phyloP scores from a whole-genome alignment of 2,797 vertebrate species.

The Sebastes melanostomus region DNA sequence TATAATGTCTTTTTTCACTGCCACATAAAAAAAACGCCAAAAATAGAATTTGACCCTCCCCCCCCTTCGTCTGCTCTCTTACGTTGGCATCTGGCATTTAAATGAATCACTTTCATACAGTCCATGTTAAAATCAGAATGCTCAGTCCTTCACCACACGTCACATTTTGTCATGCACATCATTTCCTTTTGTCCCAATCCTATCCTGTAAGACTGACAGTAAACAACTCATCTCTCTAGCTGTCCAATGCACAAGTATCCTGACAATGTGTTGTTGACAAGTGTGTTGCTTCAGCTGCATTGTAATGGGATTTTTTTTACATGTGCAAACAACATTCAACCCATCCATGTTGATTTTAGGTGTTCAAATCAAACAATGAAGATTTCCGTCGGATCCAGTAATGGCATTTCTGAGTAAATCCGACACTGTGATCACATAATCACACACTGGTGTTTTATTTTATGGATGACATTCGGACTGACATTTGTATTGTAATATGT shows the following conservation, averaged over 20 bases:
- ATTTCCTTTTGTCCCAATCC: not conserved
- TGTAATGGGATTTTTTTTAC: not conserved
- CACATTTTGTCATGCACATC: not conserved
- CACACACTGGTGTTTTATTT: slow-evolving; percentile 11
- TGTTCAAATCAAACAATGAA: not conserved
- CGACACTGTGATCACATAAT: slow-evolving; percentile 6
- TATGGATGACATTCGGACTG: slow-evolving; percentile 33
- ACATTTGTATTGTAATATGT: slow-evolving; percentile 15
- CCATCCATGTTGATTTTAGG: not conserved
- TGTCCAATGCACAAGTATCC: not conserved
- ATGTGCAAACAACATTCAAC: not conserved
- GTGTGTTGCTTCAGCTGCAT: not conserved
- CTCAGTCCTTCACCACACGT: not conserved
- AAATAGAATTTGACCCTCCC: no score
- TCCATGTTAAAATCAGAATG: not conserved
- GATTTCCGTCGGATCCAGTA: not conserved
- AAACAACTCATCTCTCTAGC: not conserved
- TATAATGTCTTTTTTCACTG: no score
- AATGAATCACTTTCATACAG: not conserved
- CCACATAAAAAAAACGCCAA: no score
- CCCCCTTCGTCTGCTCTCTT: no score
- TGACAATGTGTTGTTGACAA: not conserved
- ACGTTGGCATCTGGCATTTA: not conserved
- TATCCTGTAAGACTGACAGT: slow-evolving; percentile 12
- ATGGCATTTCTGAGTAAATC: slow-evolving; percentile 1